These are phyloP conservation scores for Leuciscus waleckii DNA, from an alignment of 2,797 vertebrate genomes.

Conservation along the genomic window DNA sequence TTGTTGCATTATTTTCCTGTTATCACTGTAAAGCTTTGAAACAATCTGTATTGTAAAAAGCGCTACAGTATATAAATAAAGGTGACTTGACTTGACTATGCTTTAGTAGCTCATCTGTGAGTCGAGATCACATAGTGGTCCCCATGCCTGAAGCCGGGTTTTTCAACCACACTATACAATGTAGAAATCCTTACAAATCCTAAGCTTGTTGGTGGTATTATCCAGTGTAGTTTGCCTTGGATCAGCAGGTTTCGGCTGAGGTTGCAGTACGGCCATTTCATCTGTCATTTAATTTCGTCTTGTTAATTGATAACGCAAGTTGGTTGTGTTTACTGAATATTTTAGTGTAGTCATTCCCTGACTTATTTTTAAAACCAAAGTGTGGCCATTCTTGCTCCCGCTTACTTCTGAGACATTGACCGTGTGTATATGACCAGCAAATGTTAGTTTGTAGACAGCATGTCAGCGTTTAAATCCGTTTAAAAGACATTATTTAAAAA, in stretches of 20 bases:
- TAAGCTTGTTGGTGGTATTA: too few species aligned
- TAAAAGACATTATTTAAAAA: not conserved
- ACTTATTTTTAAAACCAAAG: not conserved
- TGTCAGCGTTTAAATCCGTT: not conserved
- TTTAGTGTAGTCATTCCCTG: not conserved
- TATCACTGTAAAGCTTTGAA: too few species aligned
- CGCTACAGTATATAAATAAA: too few species aligned
- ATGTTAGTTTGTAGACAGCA: not conserved
- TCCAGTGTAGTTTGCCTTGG: too few species aligned
- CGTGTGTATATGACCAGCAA: not conserved
- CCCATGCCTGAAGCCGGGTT: not conserved
- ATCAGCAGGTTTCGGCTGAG: not conserved
- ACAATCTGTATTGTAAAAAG: too few species aligned
- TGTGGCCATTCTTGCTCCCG: not conserved
- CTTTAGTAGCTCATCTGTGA: not conserved
- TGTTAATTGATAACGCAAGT: not conserved
- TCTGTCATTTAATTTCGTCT: not conserved
- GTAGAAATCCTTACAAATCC: too few species aligned
- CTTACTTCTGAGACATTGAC: too few species aligned
- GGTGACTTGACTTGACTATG: too few species aligned
- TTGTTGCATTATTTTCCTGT: too few species aligned
- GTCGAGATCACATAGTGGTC: not conserved
- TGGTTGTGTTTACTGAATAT: not conserved
- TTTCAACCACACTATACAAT: not conserved
- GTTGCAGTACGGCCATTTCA: not conserved